These are phyloP conservation scores for Diplodus puntazzo DNA, from an alignment of 2,797 vertebrate species.

Conservation along the genomic window DNA sequence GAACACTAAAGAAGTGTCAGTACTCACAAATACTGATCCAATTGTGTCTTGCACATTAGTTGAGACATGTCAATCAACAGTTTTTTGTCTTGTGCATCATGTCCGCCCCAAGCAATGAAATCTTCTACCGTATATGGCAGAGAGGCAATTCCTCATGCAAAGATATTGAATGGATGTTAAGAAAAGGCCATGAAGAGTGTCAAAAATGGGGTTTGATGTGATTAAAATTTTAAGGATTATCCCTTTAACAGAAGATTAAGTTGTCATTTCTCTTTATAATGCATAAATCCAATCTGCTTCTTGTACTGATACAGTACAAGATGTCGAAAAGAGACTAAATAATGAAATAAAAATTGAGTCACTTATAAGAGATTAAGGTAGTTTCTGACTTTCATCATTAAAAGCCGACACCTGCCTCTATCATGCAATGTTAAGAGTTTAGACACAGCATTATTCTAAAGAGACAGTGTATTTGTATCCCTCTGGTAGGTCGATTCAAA, in stretches of 20 bases:
- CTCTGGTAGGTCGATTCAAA: background rate
- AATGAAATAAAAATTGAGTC: background rate
- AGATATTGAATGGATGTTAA: background rate
- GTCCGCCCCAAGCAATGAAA: background rate
- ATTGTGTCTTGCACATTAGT: background rate
- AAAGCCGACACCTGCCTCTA: conserved; percentile 11
- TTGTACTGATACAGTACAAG: background rate
- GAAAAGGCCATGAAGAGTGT: background rate
- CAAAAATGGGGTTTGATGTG: background rate
- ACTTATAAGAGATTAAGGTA: background rate
- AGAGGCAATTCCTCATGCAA: background rate
- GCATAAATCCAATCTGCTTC: background rate
- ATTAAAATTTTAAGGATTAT: conserved; percentile 29
- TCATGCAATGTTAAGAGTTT: background rate
- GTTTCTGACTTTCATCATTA: background rate
- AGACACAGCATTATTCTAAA: background rate
- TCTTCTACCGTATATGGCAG: background rate
- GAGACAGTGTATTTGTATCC: background rate
- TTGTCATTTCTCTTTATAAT: background rate
- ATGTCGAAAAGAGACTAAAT: too few relatives aligned
- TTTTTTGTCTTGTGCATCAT: background rate
- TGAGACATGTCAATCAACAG: background rate
- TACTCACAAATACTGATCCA: background rate
- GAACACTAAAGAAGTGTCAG: background rate
- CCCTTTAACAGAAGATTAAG: conserved; percentile 7